Evolutionary conservation across 2,888 invertebrate genomes (phyloP).

Genomic region (Stenolophus ochropezus): DNA sequence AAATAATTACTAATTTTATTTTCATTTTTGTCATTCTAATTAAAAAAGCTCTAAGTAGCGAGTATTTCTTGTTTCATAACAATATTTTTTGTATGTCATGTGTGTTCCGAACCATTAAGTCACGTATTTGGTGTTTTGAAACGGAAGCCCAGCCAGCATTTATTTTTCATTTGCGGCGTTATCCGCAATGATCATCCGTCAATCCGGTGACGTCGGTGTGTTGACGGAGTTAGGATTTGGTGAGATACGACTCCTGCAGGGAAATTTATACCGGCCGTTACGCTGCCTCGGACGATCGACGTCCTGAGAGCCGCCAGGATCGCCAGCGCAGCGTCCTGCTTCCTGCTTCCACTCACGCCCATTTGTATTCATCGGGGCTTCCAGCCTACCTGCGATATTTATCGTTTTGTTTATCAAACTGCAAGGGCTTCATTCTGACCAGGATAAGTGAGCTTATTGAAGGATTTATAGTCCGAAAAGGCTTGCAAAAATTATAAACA

Average conservation of each 20-base stretch:
- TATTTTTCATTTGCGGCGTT: neutral
- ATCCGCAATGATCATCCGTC: neutral
- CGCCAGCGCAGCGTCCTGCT: neutral
- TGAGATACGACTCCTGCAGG: neutral
- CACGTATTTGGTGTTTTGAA: too few species aligned
- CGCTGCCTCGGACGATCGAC: neutral
- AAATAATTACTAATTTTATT: too few species aligned
- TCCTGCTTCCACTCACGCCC: neutral
- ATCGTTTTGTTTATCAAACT: slow-evolving; percentile 25
- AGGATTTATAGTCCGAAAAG: too few species aligned
- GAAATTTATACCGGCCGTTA: neutral
- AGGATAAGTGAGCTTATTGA: neutral
- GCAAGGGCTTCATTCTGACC: slow-evolving; percentile 1
- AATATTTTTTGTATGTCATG: too few species aligned
- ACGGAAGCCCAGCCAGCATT: too few species aligned
- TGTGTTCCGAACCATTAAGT: too few species aligned
- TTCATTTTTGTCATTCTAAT: too few species aligned
- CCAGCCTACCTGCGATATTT: slow-evolving; percentile 19
- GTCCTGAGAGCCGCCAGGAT: neutral
- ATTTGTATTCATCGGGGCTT: slow-evolving; percentile 28
- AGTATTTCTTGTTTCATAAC: too few species aligned
- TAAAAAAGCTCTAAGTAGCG: too few species aligned
- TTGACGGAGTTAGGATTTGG: neutral
- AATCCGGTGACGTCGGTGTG: neutral
- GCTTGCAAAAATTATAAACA: too few species aligned